A percentile compares a stretch with the other conserved stretches of the same genome.
phyloP scores from a whole-genome alignment of 2,797 vertebrate species.

The Platyrinchus mystaceus region DNA sequence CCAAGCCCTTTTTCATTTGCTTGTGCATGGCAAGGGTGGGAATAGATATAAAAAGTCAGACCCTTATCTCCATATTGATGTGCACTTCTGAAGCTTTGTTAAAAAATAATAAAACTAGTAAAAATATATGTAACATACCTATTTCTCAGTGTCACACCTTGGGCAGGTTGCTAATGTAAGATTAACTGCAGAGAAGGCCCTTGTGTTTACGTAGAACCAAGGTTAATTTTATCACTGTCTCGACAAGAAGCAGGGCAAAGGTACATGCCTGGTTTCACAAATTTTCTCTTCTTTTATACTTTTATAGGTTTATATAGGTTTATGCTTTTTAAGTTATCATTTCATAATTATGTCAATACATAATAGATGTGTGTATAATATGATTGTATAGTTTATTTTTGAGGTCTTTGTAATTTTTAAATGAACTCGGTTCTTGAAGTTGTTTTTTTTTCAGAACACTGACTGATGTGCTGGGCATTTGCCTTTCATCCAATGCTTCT shows the following conservation, averaged over 20 bases:
- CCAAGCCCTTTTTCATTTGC: background rate
- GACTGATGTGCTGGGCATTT: background rate
- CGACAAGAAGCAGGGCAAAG: background rate
- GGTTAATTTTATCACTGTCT: background rate
- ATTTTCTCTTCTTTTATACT: background rate
- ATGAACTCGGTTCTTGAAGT: background rate
- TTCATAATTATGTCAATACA: background rate
- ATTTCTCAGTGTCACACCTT: background rate
- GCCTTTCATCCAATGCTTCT: background rate
- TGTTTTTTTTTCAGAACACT: background rate
- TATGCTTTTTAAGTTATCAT: background rate
- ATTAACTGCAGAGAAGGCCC: background rate
- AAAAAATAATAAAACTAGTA: background rate
- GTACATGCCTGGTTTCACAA: background rate
- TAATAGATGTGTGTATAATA: background rate
- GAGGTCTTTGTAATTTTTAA: background rate
- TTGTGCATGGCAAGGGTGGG: background rate
- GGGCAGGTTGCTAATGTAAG: background rate
- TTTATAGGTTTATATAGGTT: background rate
- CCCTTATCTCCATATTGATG: background rate
- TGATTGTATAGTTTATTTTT: background rate
- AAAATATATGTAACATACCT: background rate
- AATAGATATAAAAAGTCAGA: background rate
- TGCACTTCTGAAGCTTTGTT: background rate
- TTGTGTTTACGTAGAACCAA: background rate